Evolutionary conservation across 2,797 vertebrate species (phyloP).

Genomic region (Oreortyx pictus): DNA sequence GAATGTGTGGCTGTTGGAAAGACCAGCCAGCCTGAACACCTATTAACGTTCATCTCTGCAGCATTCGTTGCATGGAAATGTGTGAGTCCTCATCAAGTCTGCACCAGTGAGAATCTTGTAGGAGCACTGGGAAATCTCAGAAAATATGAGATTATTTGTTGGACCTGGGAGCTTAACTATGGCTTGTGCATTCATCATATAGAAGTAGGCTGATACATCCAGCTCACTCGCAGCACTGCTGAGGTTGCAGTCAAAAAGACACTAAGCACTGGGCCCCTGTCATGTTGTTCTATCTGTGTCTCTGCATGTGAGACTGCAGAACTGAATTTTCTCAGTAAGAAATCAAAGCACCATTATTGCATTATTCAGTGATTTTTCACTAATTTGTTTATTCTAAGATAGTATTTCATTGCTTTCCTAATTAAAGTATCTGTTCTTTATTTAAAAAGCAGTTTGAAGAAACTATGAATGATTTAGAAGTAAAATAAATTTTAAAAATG

Average conservation of each 20-base stretch:
- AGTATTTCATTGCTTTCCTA: neutral
- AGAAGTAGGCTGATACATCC: neutral
- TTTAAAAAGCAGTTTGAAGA: neutral
- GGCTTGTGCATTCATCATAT: accelerated
- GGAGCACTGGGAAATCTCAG: neutral
- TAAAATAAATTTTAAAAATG: neutral
- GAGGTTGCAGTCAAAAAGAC: neutral
- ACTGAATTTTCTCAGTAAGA: neutral
- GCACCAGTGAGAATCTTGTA: neutral
- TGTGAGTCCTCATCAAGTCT: neutral
- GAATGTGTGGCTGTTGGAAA: neutral
- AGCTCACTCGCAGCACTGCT: neutral
- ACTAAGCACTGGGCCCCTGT: neutral
- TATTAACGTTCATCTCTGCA: neutral
- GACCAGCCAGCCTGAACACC: neutral
- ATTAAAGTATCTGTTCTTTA: accelerated
- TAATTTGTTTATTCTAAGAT: neutral
- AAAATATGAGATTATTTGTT: neutral
- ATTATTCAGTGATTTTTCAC: neutral
- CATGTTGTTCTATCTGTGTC: neutral
- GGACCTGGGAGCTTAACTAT: neutral
- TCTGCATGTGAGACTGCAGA: neutral
- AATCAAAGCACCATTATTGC: neutral
- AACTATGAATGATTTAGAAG: neutral
- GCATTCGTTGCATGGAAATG: neutral